Percentiles rank a stretch among this genome's conserved stretches.
Evolutionary conservation across 2,888 invertebrate species (phyloP).

Genomic region (Thysanoteuthis rhombus): DNA sequence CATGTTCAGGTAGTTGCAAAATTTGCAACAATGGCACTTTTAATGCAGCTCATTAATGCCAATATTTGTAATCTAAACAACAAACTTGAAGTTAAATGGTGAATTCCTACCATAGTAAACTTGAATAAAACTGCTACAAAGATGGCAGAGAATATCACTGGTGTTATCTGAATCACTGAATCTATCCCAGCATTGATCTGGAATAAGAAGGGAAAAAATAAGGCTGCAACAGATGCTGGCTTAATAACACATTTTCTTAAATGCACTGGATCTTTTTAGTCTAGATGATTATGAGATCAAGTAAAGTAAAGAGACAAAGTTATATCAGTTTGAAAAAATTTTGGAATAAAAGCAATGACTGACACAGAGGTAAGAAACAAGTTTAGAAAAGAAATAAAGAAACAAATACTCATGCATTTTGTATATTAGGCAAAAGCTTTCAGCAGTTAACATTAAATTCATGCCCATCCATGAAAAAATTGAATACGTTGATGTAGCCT

Average conservation of each 20-base stretch:
- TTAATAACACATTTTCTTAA: neutral
- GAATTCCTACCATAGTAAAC: constrained; percentile 21
- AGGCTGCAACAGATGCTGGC: no score
- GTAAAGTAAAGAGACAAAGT: neutral
- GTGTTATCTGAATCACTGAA: neutral
- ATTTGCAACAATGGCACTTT: neutral
- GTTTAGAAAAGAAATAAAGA: neutral
- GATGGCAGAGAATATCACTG: constrained; percentile 21
- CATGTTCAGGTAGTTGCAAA: neutral
- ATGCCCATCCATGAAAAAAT: neutral
- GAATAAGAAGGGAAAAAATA: neutral
- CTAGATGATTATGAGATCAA: neutral
- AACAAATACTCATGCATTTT: neutral
- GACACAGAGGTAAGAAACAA: neutral
- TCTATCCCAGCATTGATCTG: constrained; percentile 21
- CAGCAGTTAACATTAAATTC: neutral
- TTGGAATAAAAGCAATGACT: neutral
- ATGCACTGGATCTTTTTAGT: neutral
- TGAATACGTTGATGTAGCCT: no score
- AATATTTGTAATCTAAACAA: neutral
- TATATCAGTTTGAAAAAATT: neutral
- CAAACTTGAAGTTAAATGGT: neutral
- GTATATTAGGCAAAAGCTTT: neutral
- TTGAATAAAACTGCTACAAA: constrained; percentile 18
- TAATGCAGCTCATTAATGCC: neutral